Conservation (phyloP, 2,888 invertebrate species). For the Patella pellucida region DNA sequence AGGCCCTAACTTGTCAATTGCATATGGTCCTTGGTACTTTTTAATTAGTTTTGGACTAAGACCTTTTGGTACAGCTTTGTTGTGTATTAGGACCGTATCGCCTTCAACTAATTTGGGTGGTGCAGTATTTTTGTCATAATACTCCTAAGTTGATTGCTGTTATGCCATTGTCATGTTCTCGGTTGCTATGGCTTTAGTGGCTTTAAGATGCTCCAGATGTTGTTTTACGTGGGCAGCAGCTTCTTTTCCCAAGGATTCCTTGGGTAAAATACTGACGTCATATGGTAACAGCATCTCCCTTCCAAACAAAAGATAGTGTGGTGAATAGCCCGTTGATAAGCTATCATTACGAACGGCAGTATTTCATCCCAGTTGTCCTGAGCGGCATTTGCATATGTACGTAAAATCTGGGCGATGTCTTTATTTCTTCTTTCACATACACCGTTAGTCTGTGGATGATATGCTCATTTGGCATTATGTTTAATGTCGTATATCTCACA, state of each 20-base stretch:
- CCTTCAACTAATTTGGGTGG: slow-evolving; percentile 2
- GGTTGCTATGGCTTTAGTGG: slow-evolving; percentile 9
- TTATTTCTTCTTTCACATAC: slow-evolving; percentile 19
- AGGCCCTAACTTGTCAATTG: slow-evolving; percentile 25
- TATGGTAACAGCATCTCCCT: no score
- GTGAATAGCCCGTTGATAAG: slow-evolving; percentile 10
- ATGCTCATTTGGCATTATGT: not conserved
- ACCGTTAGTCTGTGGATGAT: slow-evolving; percentile 19
- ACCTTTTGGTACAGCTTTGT: slow-evolving; percentile 22
- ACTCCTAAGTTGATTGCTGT: slow-evolving; percentile 3
- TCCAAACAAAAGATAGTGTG: no score
- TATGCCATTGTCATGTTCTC: slow-evolving; percentile 14
- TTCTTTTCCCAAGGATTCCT: no score
- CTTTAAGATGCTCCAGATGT: not conserved
- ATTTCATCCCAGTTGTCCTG: slow-evolving; percentile 12
- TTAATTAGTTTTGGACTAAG: slow-evolving; percentile 24
- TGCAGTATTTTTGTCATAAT: slow-evolving; percentile 16
- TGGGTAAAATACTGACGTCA: no score
- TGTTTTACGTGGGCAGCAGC: no score
- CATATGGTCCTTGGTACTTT: slow-evolving; percentile 20
- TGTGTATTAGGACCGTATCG: no score
- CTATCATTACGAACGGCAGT: slow-evolving; percentile 19
- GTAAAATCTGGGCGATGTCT: slow-evolving; percentile 11
- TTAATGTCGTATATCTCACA: slow-evolving; percentile 17
- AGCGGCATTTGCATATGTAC: not conserved